These are phyloP conservation scores for Pyrrhia umbra DNA, from an alignment of 2,888 invertebrate genomes.

Conservation along the genomic window DNA sequence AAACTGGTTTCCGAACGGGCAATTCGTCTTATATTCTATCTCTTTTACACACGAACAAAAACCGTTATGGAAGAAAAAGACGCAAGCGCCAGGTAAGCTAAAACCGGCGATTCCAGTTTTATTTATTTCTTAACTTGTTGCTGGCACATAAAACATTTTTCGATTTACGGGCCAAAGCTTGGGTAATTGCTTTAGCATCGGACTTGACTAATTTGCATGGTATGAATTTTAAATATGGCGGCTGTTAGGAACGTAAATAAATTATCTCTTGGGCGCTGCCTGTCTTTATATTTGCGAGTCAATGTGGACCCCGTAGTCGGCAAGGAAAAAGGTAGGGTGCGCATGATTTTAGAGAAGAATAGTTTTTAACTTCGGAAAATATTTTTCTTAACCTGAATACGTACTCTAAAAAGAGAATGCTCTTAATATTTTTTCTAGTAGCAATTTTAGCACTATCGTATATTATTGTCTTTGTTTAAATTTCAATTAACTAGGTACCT, in stretches of 20 bases:
- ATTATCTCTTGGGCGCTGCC: slow-evolving; percentile 70
- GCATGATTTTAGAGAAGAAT: slow-evolving; percentile 1
- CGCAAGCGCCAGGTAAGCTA: slow-evolving; percentile 57
- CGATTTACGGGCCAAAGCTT: slow-evolving; percentile 78
- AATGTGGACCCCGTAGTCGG: slow-evolving; percentile 46
- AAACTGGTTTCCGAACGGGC: slow-evolving; percentile 85
- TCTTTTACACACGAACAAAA: slow-evolving; percentile 56
- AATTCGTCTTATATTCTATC: slow-evolving; percentile 77
- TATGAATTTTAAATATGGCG: slow-evolving; percentile 80
- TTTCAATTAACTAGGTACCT: too few species aligned
- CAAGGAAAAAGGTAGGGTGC: slow-evolving; percentile 37
- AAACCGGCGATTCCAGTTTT: slow-evolving; percentile 81
- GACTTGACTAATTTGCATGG: slow-evolving; percentile 81
- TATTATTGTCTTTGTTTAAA: too few species aligned
- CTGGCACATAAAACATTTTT: slow-evolving; percentile 84
- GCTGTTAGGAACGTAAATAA: slow-evolving; percentile 67
- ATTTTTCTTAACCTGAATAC: background rate
- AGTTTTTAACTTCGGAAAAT: background rate
- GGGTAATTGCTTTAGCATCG: slow-evolving; percentile 77
- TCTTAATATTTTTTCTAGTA: too few species aligned
- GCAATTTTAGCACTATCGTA: too few species aligned
- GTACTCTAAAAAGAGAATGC: too few species aligned
- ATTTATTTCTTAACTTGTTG: slow-evolving; percentile 89
- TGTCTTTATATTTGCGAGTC: slow-evolving; percentile 69
- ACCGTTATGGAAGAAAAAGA: slow-evolving; percentile 64